Conservation (phyloP, 2,113 vertebrate species). For the Cebus imitator region DNA sequence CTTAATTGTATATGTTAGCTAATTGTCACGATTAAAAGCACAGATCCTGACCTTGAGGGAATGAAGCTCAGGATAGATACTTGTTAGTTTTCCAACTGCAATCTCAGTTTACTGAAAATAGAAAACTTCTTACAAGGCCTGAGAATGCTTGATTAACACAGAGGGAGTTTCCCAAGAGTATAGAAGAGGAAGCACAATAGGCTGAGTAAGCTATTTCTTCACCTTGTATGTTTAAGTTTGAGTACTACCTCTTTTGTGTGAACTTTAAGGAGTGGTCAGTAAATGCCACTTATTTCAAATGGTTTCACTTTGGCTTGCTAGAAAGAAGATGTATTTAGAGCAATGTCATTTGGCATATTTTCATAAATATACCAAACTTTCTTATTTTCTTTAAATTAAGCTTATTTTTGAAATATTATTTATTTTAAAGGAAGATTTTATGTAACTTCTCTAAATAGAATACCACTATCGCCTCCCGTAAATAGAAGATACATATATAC, state of each 20-base stretch:
- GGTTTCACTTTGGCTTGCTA: constrained; percentile 36
- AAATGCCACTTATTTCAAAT: neutral
- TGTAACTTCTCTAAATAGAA: constrained; percentile 10
- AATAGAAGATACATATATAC: neutral
- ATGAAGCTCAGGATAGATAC: neutral
- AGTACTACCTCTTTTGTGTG: constrained; percentile 7
- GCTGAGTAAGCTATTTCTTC: neutral
- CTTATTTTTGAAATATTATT: constrained; percentile 35
- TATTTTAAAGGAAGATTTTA: constrained; percentile 47
- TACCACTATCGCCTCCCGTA: neutral
- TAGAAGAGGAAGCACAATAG: neutral
- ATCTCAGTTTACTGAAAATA: constrained; percentile 41
- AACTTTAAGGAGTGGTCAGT: neutral
- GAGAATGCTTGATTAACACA: neutral
- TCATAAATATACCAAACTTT: neutral
- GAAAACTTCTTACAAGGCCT: neutral
- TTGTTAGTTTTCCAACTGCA: constrained; percentile 40
- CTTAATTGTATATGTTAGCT: constrained; percentile 33
- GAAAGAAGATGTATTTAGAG: neutral
- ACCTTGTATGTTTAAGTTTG: neutral
- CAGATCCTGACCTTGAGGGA: constrained; percentile 43
- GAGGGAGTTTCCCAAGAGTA: neutral
- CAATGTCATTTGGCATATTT: neutral
- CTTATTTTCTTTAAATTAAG: neutral
- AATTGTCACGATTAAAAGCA: constrained; percentile 58